phyloP scores from a whole-genome alignment of 2,888 invertebrate species.

The Nemoura dubitans region DNA sequence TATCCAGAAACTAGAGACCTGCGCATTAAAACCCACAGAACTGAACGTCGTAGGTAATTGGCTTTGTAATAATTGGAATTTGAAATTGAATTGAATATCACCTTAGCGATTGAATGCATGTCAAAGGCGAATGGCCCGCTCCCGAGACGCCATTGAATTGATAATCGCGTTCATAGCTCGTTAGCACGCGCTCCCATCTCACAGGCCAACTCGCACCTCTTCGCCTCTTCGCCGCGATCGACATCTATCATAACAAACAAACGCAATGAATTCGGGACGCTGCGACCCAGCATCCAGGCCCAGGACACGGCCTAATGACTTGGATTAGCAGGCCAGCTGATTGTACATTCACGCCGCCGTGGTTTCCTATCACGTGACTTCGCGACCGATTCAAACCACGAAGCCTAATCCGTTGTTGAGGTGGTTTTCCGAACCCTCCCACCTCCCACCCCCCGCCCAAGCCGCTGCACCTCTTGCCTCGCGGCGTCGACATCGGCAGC shows the following conservation, averaged over 20 bases:
- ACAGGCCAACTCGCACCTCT: not conserved
- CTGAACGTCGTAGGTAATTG: not conserved
- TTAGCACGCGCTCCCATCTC: not conserved
- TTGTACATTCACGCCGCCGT: not conserved
- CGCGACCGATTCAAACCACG: not conserved
- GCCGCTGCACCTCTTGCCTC: not conserved
- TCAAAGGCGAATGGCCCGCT: not conserved
- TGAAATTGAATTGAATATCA: not conserved
- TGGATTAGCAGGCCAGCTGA: not conserved
- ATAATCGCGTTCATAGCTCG: not conserved
- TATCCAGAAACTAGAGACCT: not conserved
- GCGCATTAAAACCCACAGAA: not conserved
- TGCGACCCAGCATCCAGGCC: not conserved
- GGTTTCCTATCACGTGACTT: constrained; percentile 19
- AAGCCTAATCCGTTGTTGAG: constrained; percentile 13
- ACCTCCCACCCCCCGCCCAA: not conserved
- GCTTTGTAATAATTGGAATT: not conserved
- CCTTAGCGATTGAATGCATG: not conserved
- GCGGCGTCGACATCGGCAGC: not conserved
- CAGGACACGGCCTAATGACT: not conserved
- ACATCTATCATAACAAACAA: not conserved
- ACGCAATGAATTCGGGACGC: not conserved
- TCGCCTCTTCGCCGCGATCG: not conserved
- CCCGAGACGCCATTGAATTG: not conserved
- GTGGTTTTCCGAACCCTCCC: not conserved